These are phyloP conservation scores for Drosophila demipolita DNA, from an alignment of 2,888 invertebrate species.

Conservation along the genomic window DNA sequence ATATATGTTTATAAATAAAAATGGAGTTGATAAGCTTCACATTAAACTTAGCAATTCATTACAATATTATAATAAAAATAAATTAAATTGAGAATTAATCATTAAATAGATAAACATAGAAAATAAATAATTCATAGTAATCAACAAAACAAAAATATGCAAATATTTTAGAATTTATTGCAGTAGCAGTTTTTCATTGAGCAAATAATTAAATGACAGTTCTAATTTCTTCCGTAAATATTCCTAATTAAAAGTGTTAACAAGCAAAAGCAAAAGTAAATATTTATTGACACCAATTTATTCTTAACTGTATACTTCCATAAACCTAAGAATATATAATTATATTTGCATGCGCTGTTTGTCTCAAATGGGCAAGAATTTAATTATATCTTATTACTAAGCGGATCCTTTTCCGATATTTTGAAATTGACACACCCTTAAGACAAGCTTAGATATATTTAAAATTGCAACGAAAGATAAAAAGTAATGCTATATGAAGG, in stretches of 20 bases:
- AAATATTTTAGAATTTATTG: neutral
- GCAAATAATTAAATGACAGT: neutral
- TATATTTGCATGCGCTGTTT: neutral
- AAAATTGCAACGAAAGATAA: neutral
- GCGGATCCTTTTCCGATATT: neutral
- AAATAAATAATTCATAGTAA: neutral
- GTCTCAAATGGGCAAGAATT: neutral
- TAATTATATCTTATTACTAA: neutral
- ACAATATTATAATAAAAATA: neutral
- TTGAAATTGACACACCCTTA: neutral
- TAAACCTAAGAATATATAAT: neutral
- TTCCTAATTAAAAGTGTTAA: neutral
- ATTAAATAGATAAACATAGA: neutral
- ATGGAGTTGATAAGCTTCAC: neutral
- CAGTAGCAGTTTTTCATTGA: neutral
- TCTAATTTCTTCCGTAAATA: neutral
- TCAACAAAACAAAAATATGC: too few relatives aligned
- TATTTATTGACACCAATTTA: neutral
- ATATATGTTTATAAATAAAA: neutral
- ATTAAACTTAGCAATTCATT: neutral
- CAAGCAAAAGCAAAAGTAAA: neutral
- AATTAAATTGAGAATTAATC: neutral
- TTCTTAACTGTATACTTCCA: neutral
- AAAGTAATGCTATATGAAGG: neutral
- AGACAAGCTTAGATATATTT: neutral